These are phyloP conservation scores for Phodopus roborovskii DNA, from an alignment of 2,113 vertebrate genomes.

Conservation along the genomic window DNA sequence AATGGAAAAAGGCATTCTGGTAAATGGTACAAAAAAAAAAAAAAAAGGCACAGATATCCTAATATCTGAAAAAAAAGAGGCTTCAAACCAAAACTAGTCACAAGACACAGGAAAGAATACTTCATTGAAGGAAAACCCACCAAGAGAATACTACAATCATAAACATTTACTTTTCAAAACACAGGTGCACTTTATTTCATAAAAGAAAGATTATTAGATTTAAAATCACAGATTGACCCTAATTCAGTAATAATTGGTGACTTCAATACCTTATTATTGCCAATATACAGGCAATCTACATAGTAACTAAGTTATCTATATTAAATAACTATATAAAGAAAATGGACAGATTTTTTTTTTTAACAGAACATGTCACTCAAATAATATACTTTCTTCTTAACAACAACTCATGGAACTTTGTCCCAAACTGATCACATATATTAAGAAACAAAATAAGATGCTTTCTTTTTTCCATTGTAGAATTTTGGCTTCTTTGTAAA, in stretches of 20 bases:
- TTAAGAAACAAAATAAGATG: neutral
- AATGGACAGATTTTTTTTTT: neutral
- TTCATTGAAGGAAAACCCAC: neutral
- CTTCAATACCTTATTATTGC: neutral
- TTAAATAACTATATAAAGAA: neutral
- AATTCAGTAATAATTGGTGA: neutral
- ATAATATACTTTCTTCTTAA: neutral
- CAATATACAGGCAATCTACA: neutral
- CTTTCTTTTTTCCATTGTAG: too few relatives aligned
- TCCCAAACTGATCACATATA: neutral
- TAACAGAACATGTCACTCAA: neutral
- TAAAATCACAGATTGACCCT: neutral
- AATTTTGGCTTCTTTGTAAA: too few relatives aligned
- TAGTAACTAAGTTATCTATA: neutral
- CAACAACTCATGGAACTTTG: neutral
- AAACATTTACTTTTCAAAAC: neutral
- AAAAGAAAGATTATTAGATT: neutral
- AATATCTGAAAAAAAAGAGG: neutral
- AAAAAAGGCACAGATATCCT: neutral
- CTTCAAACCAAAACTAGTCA: neutral
- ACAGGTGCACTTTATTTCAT: neutral
- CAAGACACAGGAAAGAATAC: neutral
- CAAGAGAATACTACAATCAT: neutral
- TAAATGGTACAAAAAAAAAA: too few relatives aligned
- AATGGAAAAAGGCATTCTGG: neutral